These are phyloP conservation scores for Lasioglossum malachurum DNA, from an alignment of 2,888 invertebrate genomes.

Conservation along the genomic window DNA sequence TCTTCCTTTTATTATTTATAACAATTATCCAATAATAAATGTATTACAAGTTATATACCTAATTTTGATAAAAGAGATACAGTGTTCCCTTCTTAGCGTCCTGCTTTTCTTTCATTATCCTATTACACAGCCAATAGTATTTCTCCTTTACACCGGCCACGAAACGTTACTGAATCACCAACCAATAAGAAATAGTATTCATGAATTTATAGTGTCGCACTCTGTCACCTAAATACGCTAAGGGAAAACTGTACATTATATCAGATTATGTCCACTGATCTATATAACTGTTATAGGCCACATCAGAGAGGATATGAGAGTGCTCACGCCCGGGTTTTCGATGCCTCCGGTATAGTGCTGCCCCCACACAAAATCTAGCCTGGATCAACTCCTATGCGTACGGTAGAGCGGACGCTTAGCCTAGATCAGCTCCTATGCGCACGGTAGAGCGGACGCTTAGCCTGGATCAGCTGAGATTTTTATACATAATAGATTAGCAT, in stretches of 20 bases:
- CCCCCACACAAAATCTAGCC: too few species aligned
- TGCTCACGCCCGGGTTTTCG: too few species aligned
- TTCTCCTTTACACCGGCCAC: background rate
- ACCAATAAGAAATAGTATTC: background rate
- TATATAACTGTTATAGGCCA: too few species aligned
- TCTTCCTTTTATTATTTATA: background rate
- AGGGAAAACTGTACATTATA: background rate
- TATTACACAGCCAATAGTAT: background rate
- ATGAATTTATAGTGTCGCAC: background rate
- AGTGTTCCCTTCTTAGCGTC: background rate
- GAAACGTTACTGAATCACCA: background rate
- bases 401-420: too few species aligned
- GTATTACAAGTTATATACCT: background rate
- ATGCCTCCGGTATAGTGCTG: too few species aligned
- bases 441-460: too few species aligned
- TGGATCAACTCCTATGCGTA: too few species aligned
- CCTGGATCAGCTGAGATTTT: too few species aligned
- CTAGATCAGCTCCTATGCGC: too few species aligned
- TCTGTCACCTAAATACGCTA: background rate
- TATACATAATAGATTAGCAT: too few species aligned
- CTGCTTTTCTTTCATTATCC: background rate
- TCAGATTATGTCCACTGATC: background rate
- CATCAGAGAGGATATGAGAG: too few species aligned
- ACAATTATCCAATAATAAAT: background rate
- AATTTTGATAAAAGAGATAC: background rate